A percentile compares a stretch with the other conserved stretches of the same genome.
phyloP scores from a whole-genome alignment of 2,113 vertebrate species.

The Macrotis lagotis region DNA sequence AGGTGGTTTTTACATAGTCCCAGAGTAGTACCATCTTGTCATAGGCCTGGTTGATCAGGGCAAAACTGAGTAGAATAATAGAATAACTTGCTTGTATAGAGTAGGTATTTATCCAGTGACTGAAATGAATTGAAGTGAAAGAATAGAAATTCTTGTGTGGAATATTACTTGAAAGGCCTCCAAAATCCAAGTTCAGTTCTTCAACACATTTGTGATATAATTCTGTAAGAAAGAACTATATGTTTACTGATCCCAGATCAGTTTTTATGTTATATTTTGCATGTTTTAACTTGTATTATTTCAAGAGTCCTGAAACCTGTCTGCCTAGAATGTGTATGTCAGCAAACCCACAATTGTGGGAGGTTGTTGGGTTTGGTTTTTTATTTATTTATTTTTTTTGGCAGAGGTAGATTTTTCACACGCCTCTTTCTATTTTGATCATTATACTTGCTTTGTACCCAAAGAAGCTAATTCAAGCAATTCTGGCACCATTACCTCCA shows the following conservation, averaged over 20 bases:
- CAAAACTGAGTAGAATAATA: neutral
- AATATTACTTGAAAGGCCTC: neutral
- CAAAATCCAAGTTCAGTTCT: neutral
- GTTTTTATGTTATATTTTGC: neutral
- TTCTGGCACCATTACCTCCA: neutral
- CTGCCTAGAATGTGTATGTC: neutral
- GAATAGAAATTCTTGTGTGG: neutral
- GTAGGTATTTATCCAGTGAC: neutral
- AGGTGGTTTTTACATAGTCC: neutral
- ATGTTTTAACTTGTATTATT: neutral
- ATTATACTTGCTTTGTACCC: neutral
- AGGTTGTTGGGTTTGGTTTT: neutral
- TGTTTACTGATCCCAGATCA: neutral
- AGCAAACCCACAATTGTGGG: slow-evolving; percentile 1
- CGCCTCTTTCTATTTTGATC: neutral
- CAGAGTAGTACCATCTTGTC: neutral
- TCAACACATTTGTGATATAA: neutral
- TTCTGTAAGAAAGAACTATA: neutral
- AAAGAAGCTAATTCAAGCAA: fast-evolving
- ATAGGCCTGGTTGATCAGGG: neutral
- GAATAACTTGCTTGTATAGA: neutral
- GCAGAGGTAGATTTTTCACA: neutral
- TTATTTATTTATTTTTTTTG: neutral
- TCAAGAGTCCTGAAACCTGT: neutral
- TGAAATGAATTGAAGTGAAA: neutral